Conservation (phyloP, 2,888 invertebrate species). For the Odontothrips loti region DNA sequence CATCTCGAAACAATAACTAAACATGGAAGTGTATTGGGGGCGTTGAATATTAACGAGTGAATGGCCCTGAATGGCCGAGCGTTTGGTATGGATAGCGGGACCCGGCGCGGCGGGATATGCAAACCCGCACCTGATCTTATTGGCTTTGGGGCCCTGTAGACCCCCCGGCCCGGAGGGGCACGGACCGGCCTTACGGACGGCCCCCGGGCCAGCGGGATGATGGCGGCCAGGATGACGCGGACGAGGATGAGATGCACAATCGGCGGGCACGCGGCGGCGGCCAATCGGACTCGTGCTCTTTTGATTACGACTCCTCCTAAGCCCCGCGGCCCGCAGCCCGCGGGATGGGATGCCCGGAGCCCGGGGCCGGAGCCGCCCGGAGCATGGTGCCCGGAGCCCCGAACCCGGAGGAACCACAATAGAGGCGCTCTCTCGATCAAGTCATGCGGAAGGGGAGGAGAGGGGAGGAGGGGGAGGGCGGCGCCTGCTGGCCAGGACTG, state of each 20-base stretch:
- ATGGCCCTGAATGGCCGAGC: neutral
- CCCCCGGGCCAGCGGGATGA: neutral
- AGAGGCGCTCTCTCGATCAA: no score
- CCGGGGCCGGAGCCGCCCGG: no score
- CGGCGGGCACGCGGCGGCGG: no score
- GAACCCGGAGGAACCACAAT: no score
- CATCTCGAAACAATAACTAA: slow-evolving; percentile 17
- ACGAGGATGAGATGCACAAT: neutral
- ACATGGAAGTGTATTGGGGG: slow-evolving; percentile 20
- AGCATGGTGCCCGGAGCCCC: no score
- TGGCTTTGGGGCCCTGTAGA: no score
- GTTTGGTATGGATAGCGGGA: neutral
- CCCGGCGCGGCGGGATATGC: neutral
- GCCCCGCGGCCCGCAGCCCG: no score
- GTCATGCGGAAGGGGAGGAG: no score
- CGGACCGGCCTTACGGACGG: neutral
- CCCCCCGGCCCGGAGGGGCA: neutral
- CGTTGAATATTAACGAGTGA: slow-evolving; percentile 14
- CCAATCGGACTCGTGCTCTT: neutral
- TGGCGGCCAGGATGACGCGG: neutral
- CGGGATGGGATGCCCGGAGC: no score
- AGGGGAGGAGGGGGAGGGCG: no score
- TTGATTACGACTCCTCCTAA: neutral
- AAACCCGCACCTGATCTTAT: no score
- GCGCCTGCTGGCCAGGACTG: no score